Evolutionary conservation across 2,797 vertebrate species (phyloP).

Genomic region (Phoebastria nigripes): DNA sequence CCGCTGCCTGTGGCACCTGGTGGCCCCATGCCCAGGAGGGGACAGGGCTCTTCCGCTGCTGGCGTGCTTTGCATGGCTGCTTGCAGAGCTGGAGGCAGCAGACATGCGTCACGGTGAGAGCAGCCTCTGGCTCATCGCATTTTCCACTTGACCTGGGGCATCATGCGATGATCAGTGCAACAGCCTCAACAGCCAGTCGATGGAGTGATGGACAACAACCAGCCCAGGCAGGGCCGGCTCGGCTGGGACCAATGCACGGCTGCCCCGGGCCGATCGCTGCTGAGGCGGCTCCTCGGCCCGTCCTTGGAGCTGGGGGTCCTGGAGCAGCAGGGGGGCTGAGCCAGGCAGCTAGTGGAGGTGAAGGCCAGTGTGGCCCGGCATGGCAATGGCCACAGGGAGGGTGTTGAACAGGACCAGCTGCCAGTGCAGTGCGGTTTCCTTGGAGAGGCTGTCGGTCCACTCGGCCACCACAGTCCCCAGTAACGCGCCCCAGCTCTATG

Average conservation of each 20-base stretch:
- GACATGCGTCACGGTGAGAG: neutral
- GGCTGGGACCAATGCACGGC: rapidly evolving
- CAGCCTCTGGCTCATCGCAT: rapidly evolving
- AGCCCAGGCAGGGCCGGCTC: neutral
- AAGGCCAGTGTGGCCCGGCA: neutral
- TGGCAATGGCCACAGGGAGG: neutral
- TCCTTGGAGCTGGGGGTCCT: neutral
- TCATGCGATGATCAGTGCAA: neutral
- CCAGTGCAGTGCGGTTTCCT: rapidly evolving
- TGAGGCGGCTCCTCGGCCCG: rapidly evolving
- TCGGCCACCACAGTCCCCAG: neutral
- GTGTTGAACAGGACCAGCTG: rapidly evolving
- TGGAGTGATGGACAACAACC: neutral
- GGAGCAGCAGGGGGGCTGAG: rapidly evolving
- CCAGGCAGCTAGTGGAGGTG: neutral
- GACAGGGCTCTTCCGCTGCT: rapidly evolving
- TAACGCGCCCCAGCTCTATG: rapidly evolving
- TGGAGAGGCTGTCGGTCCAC: rapidly evolving
- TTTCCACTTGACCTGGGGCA: neutral
- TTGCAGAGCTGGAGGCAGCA: neutral
- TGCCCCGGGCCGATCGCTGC: neutral
- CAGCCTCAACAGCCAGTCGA: neutral
- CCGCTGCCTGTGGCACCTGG: rapidly evolving
- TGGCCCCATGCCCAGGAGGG: rapidly evolving
- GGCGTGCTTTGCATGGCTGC: rapidly evolving